phyloP scores from a whole-genome alignment of 64 coral and sea anemone species.

The Actinia tenebrosa region DNA sequence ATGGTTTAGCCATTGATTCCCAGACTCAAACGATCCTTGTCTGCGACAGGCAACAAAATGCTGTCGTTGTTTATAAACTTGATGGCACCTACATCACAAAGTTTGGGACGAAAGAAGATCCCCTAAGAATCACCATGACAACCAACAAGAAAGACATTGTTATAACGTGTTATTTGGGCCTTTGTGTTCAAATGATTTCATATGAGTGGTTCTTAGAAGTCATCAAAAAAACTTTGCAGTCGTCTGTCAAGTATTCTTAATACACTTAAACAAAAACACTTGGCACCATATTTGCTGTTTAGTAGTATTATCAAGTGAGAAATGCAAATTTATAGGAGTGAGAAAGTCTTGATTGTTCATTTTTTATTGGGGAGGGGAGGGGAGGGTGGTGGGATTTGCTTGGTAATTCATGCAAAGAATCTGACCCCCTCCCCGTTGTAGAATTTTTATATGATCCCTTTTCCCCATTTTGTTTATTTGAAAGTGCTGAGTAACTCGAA shows the following conservation, averaged over 20 bases:
- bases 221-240: neutral
- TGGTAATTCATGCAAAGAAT: no score
- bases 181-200: neutral
- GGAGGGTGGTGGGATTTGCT: no score
- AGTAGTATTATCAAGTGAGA: no score
- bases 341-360: no score
- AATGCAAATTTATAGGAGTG: no score
- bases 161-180: neutral
- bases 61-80: neutral
- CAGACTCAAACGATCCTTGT: neutral
- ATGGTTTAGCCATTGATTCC: neutral
- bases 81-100: neutral
- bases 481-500: no score
- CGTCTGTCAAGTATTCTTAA: neutral
- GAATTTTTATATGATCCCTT: no score
- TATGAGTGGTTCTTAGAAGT: neutral
- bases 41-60: slow-evolving; percentile 3
- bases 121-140: neutral
- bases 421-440: no score
- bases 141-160: neutral
- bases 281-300: no score
- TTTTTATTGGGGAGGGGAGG: no score
- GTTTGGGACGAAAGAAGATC: slow-evolving; percentile 7
- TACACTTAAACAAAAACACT: no score
- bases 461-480: no score